A percentile compares a stretch with the other conserved stretches of the same genome.
phyloP scores from a whole-genome alignment of 2,797 vertebrate genomes.

The Bradypodion ventrale region DNA sequence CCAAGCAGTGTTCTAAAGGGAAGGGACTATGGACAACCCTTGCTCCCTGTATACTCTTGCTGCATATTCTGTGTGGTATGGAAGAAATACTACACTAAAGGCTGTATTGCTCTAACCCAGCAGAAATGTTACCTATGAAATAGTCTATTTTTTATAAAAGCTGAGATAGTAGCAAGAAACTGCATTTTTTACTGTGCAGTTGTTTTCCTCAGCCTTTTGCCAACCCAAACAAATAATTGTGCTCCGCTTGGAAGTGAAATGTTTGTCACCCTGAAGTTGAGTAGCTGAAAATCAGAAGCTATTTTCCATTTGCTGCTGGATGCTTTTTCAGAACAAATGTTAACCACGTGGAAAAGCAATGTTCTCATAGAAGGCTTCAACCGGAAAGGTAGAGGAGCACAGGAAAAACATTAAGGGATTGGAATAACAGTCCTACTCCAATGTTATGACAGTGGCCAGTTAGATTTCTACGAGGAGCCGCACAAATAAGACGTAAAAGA shows the following conservation, averaged over 20 bases:
- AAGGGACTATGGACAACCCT: too few species aligned
- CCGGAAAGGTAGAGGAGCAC: neutral
- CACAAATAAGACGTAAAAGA: neutral
- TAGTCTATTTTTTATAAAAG: conserved; percentile 33
- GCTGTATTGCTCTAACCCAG: too few species aligned
- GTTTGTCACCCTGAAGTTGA: neutral
- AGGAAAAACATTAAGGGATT: neutral
- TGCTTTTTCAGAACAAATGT: conserved; percentile 28
- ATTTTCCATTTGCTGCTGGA: conserved; percentile 22
- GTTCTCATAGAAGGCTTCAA: conserved; percentile 3
- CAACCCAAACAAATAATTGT: conserved; percentile 1
- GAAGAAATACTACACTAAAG: neutral
- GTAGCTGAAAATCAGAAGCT: conserved; percentile 10
- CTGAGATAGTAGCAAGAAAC: neutral
- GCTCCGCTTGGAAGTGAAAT: conserved; percentile 25
- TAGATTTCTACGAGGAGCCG: neutral
- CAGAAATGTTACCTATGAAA: neutral
- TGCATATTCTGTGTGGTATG: neutral
- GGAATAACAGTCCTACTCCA: neutral
- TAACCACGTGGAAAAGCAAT: conserved; percentile 25
- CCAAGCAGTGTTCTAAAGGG: too few species aligned
- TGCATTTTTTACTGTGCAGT: neutral
- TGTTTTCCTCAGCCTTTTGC: neutral
- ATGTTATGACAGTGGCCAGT: neutral
- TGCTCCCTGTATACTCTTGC: neutral